Conservation (phyloP, 2,888 invertebrate genomes). For the Fragum fragum region DNA sequence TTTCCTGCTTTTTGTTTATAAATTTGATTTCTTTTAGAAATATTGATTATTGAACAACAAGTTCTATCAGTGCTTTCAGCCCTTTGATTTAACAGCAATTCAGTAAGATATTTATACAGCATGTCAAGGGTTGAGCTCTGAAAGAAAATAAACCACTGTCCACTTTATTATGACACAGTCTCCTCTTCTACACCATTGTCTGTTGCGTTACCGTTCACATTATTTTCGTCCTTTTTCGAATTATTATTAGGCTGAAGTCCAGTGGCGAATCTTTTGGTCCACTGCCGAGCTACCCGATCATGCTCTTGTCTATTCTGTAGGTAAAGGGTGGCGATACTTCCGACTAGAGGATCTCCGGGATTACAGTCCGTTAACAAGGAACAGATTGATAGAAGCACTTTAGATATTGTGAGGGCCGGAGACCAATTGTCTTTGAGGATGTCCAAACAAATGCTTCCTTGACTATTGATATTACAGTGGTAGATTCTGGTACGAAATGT, state of each 20-base stretch:
- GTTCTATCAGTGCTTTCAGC: too few relatives aligned
- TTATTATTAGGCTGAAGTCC: conserved; percentile 66
- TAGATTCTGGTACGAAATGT: conserved; percentile 98
- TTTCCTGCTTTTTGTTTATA: too few relatives aligned
- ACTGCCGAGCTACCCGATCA: conserved; percentile 98
- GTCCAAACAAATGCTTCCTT: conserved; percentile 99
- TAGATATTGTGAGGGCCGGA: conserved; percentile 99
- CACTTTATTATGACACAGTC: conserved; percentile 13
- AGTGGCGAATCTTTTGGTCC: conserved; percentile 99
- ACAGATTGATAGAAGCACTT: conserved; percentile 98
- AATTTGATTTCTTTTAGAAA: too few relatives aligned
- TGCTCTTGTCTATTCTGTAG: conserved; percentile 99
- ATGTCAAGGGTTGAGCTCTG: too few relatives aligned
- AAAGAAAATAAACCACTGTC: background rate
- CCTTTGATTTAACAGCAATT: too few relatives aligned
- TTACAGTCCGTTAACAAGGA: conserved; percentile 99
- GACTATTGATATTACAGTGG: conserved; percentile 99
- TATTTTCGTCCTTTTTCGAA: conserved; percentile 30
- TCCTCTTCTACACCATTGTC: conserved; percentile 27
- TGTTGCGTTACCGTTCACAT: conserved; percentile 16
- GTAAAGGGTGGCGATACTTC: conserved; percentile 99
- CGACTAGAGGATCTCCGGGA: conserved; percentile 99
- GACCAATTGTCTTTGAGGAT: conserved; percentile 99
- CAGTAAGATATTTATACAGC: too few relatives aligned
- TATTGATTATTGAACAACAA: too few relatives aligned